Conservation (phyloP, 1,140 invertebrate genomes). For the Calephelis nemesis region DNA sequence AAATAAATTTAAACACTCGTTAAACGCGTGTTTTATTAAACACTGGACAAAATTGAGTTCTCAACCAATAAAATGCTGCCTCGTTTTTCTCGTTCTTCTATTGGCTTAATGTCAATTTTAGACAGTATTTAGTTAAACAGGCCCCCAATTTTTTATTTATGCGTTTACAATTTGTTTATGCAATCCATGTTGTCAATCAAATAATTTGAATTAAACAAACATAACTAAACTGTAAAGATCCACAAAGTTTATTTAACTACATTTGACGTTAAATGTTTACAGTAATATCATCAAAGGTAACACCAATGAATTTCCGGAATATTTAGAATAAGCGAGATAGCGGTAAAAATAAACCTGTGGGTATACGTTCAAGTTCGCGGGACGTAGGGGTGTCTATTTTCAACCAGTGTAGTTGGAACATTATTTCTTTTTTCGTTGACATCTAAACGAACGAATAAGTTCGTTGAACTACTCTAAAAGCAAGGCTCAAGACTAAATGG, state of each 20-base stretch:
- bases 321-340: conserved; percentile 63
- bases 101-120: too few species aligned
- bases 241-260: neutral
- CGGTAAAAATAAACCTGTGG: conserved; percentile 60
- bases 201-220: too few species aligned
- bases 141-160: too few species aligned
- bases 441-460: conserved; percentile 46
- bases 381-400: conserved; percentile 62
- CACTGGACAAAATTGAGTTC: too few species aligned
- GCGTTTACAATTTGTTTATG: too few species aligned
- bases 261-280: neutral
- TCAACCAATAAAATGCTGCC: too few species aligned
- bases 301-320: conserved; percentile 41
- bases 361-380: conserved; percentile 70
- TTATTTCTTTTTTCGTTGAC: conserved; percentile 69
- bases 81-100: too few species aligned
- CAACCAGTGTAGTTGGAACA: conserved; percentile 44
- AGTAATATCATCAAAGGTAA: conserved; percentile 39
- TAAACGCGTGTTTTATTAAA: too few species aligned
- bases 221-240: neutral
- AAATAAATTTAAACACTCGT: too few species aligned
- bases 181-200: too few species aligned
- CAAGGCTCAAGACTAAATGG: conserved; percentile 38
- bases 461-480: conserved; percentile 51
- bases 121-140: too few species aligned